Conservation (phyloP, 2,888 invertebrate species). For the Trachelus stipa region DNA sequence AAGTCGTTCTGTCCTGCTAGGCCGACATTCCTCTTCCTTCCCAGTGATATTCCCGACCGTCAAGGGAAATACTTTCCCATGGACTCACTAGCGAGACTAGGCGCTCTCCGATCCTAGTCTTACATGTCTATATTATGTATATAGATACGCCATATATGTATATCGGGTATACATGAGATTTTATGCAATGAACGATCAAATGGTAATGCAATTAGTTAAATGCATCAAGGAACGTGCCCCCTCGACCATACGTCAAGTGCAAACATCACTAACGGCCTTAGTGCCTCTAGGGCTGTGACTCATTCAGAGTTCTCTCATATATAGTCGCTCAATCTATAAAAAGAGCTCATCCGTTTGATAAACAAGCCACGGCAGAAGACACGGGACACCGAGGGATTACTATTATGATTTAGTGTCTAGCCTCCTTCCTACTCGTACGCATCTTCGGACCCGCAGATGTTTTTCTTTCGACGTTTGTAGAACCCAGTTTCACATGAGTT, state of each 20-base stretch:
- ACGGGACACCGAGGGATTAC: slow-evolving; percentile 27
- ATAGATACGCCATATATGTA: background rate
- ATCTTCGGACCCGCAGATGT: slow-evolving; percentile 34
- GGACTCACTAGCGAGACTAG: background rate
- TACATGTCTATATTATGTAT: background rate
- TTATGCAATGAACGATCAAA: slow-evolving; percentile 16
- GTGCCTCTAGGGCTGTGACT: slow-evolving; percentile 20
- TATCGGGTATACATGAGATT: background rate
- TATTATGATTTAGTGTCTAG: slow-evolving; percentile 43
- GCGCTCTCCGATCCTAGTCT: background rate
- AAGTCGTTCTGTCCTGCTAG: slow-evolving; percentile 37
- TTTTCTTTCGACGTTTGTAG: slow-evolving; percentile 33
- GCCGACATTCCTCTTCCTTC: slow-evolving; percentile 29
- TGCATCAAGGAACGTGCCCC: slow-evolving; percentile 25
- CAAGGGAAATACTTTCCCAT: background rate
- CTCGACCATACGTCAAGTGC: slow-evolving; percentile 29
- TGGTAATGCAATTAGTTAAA: slow-evolving; percentile 45
- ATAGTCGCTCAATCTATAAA: slow-evolving; percentile 14
- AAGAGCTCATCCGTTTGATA: slow-evolving; percentile 38
- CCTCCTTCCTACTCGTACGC: slow-evolving; percentile 5
- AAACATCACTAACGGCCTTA: slow-evolving; percentile 29
- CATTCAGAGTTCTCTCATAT: slow-evolving; percentile 14
- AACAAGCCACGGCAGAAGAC: slow-evolving; percentile 35
- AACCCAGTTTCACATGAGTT: slow-evolving; percentile 35
- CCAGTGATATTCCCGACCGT: background rate